Conservation (phyloP, 2,113 vertebrate genomes). For the Heterotilapia buettikoferi region DNA sequence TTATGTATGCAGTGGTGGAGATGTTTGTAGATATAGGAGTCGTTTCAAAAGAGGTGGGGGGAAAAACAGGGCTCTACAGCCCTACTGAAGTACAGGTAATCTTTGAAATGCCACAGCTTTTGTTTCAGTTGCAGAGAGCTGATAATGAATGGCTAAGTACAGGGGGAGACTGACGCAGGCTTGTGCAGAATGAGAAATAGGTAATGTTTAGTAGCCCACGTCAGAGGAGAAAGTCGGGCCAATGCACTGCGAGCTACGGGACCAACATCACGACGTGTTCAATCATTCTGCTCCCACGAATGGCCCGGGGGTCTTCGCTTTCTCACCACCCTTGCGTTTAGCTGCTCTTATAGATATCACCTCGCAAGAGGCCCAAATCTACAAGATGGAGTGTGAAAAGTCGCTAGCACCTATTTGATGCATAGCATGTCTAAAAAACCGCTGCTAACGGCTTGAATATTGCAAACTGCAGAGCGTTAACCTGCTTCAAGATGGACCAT, state of each 20-base stretch:
- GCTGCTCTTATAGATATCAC: slow-evolving; percentile 24
- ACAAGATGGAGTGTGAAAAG: slow-evolving; percentile 51
- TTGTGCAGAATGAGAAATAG: neutral
- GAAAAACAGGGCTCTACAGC: neutral
- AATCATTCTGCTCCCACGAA: slow-evolving; percentile 21
- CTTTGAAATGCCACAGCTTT: slow-evolving; percentile 41
- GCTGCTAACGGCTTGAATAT: neutral
- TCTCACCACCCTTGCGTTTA: slow-evolving; percentile 47
- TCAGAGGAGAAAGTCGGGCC: slow-evolving; percentile 29
- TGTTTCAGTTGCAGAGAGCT: slow-evolving; percentile 14
- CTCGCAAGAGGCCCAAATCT: neutral
- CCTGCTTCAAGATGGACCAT: neutral
- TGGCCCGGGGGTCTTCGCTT: slow-evolving; percentile 17
- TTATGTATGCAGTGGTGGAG: slow-evolving; percentile 13
- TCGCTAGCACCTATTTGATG: slow-evolving; percentile 40
- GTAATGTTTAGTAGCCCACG: slow-evolving; percentile 33
- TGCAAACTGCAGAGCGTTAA: neutral
- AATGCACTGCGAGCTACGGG: neutral
- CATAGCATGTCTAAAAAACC: neutral
- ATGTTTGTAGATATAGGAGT: slow-evolving; percentile 35
- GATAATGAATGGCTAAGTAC: slow-evolving; percentile 20
- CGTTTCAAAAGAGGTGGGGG: neutral
- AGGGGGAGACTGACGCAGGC: neutral
- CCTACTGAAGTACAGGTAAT: slow-evolving; percentile 33
- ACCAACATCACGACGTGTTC: slow-evolving; percentile 23